Conservation (phyloP, 2,797 vertebrate genomes). For the Vultur gryphus region DNA sequence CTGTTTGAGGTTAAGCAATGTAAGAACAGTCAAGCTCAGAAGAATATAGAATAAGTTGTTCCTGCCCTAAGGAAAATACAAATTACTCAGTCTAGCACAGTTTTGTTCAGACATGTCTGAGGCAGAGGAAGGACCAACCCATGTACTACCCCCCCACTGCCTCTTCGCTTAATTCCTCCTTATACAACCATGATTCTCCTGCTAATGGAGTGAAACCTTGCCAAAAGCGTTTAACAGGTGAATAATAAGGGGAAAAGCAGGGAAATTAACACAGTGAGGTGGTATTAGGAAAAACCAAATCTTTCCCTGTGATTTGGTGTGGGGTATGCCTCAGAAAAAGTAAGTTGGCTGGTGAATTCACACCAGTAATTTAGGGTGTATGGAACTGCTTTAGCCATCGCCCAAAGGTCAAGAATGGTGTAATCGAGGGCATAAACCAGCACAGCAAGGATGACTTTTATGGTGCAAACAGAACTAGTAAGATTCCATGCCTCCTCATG, state of each 20-base stretch:
- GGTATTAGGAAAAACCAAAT: background rate
- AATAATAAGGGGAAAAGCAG: background rate
- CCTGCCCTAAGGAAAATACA: background rate
- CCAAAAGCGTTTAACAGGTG: background rate
- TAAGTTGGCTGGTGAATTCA: background rate
- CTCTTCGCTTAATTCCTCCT: background rate
- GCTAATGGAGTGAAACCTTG: background rate
- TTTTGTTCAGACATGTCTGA: background rate
- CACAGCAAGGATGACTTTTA: background rate
- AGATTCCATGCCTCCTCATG: background rate
- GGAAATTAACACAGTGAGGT: background rate
- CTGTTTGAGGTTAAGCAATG: background rate
- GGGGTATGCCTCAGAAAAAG: background rate
- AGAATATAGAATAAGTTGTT: background rate
- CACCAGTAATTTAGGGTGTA: background rate
- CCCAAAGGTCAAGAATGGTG: background rate
- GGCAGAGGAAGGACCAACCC: background rate
- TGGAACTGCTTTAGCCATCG: background rate
- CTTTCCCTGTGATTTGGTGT: background rate
- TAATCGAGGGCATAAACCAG: background rate
- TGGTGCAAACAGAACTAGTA: background rate
- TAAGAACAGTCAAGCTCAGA: background rate
- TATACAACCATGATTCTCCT: background rate
- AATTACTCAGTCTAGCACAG: background rate
- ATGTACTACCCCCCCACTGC: accelerated